These are phyloP conservation scores for Zosterops hypoxanthus DNA, from an alignment of 2,113 vertebrate species.

Conservation along the genomic window DNA sequence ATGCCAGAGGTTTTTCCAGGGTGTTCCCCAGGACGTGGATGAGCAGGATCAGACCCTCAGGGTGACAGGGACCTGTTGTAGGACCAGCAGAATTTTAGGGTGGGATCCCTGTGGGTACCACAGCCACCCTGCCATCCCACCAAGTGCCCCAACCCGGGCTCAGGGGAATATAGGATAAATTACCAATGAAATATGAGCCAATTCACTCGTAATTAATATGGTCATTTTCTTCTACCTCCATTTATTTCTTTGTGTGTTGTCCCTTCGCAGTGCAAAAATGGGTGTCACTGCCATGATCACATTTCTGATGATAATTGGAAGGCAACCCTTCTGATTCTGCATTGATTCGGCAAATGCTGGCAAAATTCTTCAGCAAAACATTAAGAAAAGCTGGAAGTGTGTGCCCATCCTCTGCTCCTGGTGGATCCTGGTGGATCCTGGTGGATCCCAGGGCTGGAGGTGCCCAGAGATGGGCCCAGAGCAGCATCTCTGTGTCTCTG, in stretches of 20 bases:
- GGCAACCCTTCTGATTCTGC: fast-evolving
- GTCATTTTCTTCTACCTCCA: neutral
- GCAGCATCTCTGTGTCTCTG: fast-evolving
- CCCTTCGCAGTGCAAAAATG: fast-evolving
- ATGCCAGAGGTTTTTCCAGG: neutral
- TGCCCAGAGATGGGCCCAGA: neutral
- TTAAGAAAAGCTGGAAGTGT: neutral
- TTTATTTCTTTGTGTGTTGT: neutral
- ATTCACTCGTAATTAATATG: neutral
- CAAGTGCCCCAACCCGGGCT: fast-evolving
- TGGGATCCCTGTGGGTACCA: fast-evolving
- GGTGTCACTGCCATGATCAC: neutral
- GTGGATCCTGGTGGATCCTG: fast-evolving
- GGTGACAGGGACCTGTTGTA: neutral
- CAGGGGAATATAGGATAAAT: fast-evolving
- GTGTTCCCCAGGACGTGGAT: fast-evolving
- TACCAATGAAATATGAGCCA: neutral
- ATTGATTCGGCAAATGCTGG: neutral
- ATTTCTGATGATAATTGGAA: fast-evolving
- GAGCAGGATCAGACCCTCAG: neutral
- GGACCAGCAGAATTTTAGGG: neutral
- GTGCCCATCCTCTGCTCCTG: neutral
- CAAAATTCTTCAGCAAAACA: fast-evolving
- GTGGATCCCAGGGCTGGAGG: neutral
- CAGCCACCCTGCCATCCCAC: neutral